Evolutionary conservation across 2,888 invertebrate genomes (phyloP).

Genomic region (Lissocephala sabroskyi): DNA sequence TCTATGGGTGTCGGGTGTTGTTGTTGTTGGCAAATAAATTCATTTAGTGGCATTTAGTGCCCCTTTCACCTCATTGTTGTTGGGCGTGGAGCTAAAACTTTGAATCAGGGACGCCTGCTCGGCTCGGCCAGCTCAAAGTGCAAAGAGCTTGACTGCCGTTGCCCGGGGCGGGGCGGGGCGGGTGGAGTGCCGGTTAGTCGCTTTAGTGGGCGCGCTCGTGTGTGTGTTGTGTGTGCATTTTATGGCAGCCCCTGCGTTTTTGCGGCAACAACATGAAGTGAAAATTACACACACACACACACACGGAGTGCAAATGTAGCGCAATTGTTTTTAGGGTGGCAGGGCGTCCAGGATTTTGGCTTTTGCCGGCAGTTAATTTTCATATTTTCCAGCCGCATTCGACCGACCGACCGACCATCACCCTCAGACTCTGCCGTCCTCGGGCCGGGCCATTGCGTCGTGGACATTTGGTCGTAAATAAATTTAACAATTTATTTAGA

Average conservation of each 20-base stretch:
- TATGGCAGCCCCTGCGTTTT: slow-evolving; percentile 63
- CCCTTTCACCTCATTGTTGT: slow-evolving; percentile 62
- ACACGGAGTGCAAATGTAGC: slow-evolving; percentile 33
- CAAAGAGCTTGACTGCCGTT: background rate
- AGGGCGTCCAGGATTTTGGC: slow-evolving; percentile 35
- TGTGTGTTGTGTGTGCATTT: slow-evolving; percentile 53
- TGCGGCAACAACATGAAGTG: slow-evolving; percentile 65
- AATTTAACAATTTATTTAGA: slow-evolving; percentile 68
- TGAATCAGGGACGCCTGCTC: slow-evolving; percentile 13
- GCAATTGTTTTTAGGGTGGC: slow-evolving; percentile 49
- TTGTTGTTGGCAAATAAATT: slow-evolving; percentile 53
- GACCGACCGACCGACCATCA: background rate
- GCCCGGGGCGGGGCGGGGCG: no score
- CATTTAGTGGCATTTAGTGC: slow-evolving; percentile 68
- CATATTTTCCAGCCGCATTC: slow-evolving; percentile 60
- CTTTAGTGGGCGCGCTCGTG: no score
- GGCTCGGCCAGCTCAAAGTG: no score
- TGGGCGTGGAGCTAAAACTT: slow-evolving; percentile 13
- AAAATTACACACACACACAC: slow-evolving; percentile 50
- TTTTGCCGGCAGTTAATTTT: slow-evolving; percentile 66
- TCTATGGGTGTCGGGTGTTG: slow-evolving; percentile 7
- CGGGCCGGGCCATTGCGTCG: slow-evolving; percentile 3
- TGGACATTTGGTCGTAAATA: slow-evolving; percentile 64
- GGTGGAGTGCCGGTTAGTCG: background rate
- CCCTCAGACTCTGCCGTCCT: background rate